Evolutionary conservation across 2,113 vertebrate species (phyloP).

Genomic region (Noctilio leporinus): DNA sequence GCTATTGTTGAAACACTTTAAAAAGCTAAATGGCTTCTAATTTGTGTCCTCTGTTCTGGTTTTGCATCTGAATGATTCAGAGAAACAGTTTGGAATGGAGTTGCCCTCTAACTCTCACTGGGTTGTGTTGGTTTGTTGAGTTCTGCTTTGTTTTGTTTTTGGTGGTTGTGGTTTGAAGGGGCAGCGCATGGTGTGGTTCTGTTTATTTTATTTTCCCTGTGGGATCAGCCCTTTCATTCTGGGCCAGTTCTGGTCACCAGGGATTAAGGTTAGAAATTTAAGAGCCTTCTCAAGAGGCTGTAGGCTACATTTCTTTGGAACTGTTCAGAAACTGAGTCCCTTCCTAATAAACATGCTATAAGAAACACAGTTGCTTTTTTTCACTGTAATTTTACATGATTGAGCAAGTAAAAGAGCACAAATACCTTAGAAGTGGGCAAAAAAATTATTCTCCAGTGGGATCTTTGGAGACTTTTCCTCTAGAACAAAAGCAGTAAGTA

Average conservation of each 20-base stretch:
- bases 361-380: neutral
- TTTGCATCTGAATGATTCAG: constrained; percentile 12
- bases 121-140: neutral
- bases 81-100: neutral
- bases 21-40: constrained; percentile 1
- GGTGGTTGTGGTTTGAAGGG: neutral
- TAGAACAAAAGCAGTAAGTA: neutral
- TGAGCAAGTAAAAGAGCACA: neutral
- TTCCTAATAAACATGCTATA: neutral
- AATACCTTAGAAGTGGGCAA: neutral
- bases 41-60: neutral
- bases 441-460: neutral
- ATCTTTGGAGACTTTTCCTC: neutral
- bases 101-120: neutral
- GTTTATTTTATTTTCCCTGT: constrained; percentile 44
- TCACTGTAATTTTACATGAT: neutral
- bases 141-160: constrained; percentile 35
- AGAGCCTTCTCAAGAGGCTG: constrained; percentile 20
- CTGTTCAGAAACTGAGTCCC: neutral
- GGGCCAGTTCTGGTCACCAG: constrained; percentile 19
- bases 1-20: neutral
- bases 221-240: constrained; percentile 45
- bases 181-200: neutral
- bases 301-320: neutral
- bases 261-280: constrained; percentile 12